phyloP scores from a whole-genome alignment of 2,113 vertebrate genomes.

The Orientallactaga bullata region DNA sequence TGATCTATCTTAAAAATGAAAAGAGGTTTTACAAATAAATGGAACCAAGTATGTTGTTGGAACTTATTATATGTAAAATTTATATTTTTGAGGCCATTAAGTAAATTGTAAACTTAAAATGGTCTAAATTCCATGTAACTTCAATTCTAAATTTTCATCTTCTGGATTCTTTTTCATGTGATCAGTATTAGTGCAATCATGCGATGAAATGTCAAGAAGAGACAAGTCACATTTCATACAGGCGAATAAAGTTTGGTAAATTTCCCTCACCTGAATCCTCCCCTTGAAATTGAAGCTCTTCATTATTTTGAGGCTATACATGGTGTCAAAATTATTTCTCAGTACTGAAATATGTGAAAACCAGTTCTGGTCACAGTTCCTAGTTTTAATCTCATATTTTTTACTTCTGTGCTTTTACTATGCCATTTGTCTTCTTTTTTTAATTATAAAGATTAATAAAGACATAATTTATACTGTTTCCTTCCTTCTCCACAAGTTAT shows the following conservation, averaged over 20 bases:
- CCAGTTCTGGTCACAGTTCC: background rate
- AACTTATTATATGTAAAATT: background rate
- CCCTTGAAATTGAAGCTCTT: background rate
- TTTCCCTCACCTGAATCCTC: background rate
- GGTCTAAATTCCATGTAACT: background rate
- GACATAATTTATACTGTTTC: background rate
- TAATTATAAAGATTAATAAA: slow-evolving; percentile 14
- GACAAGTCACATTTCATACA: background rate
- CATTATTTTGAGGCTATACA: background rate
- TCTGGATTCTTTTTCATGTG: background rate
- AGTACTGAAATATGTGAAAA: slow-evolving; percentile 1
- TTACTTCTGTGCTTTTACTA: background rate
- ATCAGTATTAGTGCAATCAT: background rate
- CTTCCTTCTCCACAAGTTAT: background rate
- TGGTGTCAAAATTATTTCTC: background rate
- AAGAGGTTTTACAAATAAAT: background rate
- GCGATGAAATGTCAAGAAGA: background rate
- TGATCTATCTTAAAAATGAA: background rate
- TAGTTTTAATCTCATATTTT: background rate
- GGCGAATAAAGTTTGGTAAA: background rate
- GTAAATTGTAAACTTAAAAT: background rate
- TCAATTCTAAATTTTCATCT: background rate
- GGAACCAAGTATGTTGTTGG: background rate
- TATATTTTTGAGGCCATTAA: background rate
- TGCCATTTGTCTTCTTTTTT: background rate